Evolutionary conservation across 2,797 vertebrate species (phyloP), one percentile per base, ranked within the genome.

Genomic region (Carapus acus): DNA sequence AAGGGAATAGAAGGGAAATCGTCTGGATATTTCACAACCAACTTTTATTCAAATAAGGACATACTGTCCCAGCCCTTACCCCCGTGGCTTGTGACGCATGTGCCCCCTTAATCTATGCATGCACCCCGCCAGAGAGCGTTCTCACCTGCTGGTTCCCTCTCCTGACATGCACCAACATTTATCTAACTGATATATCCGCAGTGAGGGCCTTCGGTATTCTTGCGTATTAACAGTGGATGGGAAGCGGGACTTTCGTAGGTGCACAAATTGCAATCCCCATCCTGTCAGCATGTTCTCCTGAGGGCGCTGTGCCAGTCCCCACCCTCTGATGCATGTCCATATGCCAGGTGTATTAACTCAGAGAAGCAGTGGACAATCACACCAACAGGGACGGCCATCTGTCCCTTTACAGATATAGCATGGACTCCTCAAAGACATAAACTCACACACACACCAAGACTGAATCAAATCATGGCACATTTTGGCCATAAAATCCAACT

Each of bases 341-440:
- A 84, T 85, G 83, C 73, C 74, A 62, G 49, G 74, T 76, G 75
- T 77, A 76, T 81, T 73, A 59, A 73, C 74, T 82, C 52, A 67
- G 77, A 79, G 70, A 64, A 62, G 75, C 82, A 80, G 76, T 52
- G 77, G 74, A 81, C 79, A 65, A 74, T 62, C 49, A 41, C 75
- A 69, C 78, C 78, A 72, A 81, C 79, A 77, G 82, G 58, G 81
- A 74, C 3, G 69, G 68, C 84, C 84, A 87, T 88, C 85, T 87
- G 86, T 85, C 79, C 77, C 58, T 50, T 65, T 42, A 73, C 79
- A 66, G 65, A 86, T 74, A 74, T 77, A 83, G 78, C 67, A 45
- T 53, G 43, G 20, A 9, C 48, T 69, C 70, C 71, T 65, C n/a
- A n/a, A n/a, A n/a, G n/a, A n/a, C n/a, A n/a, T n/a, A n/a, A n/a